Evolutionary conservation across 1,140 invertebrate genomes (phyloP), one percentile per base, ranked within the genome.

Genomic region (Diplogasteroides magnus): DNA sequence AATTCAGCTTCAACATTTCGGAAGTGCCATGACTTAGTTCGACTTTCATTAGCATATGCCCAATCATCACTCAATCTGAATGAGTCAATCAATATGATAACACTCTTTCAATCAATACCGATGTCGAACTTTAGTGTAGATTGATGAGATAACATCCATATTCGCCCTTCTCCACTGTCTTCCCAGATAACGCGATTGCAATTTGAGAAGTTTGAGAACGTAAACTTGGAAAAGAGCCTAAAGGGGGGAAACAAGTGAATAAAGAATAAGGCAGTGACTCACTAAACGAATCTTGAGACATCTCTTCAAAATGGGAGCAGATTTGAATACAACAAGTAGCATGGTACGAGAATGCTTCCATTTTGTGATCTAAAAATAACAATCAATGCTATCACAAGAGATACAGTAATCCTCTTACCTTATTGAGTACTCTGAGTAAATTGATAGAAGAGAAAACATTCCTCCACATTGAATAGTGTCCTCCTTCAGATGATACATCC

Each of bases 281-380:
- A 81, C 79, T 31, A 74, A 48, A 68, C 84, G 82, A 57, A 87
- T 87, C 87, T 96, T 96, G 13, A 99, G 86, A 6, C 94, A 94
- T 74, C 94, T 88, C 85, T 98, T 98, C 55, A 99, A 86, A 76
- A 98, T 98, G 0, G 96, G 95, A 6, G 96, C 94, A 61, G 95
- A 98, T 86, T 99, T 99, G 83, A 98, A 99, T 1, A 98, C 94
- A 60, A 99, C 95, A 61, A 99, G 86, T 94, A 99, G 98, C 94
- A 98, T 98, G 31, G 98, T 97, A 75, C 97, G 88, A 28, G 94
- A 96, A 84, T 98, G 94, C 84, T 98, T 98, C 93, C 94, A 48
- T 48, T 48, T 48, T 11, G 37, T 48, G 6, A 48, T 48, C 37
- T 48, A 19, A 6, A 48, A 48, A 11, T 48, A 48, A 48, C 37